These are phyloP conservation scores for Lutjanus campechanus DNA, from an alignment of 2,797 vertebrate genomes.

Conservation along the genomic window DNA sequence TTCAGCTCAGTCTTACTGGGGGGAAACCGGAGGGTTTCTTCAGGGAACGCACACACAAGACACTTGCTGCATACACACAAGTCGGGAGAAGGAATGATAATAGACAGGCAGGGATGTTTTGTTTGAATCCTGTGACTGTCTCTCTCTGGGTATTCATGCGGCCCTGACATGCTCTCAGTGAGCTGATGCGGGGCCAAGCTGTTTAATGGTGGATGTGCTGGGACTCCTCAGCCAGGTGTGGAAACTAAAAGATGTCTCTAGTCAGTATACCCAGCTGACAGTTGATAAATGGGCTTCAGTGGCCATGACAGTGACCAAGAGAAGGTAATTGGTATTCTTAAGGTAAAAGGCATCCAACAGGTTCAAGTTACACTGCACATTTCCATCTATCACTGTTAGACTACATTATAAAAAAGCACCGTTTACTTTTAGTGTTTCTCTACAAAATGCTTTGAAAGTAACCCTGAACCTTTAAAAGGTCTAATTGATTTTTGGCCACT, in stretches of 20 bases:
- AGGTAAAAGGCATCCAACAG: neutral
- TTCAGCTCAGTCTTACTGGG: conserved; percentile 32
- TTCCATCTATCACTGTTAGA: neutral
- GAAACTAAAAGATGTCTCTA: conserved; percentile 39
- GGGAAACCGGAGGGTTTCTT: conserved; percentile 38
- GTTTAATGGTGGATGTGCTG: conserved; percentile 45
- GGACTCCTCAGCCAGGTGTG: conserved; percentile 47
- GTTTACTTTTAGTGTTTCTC: neutral
- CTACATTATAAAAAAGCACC: neutral
- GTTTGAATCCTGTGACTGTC: conserved; percentile 43
- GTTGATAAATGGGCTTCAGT: conserved; percentile 48
- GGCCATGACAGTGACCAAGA: conserved; percentile 31
- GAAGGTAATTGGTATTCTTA: conserved; percentile 6
- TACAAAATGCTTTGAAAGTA: neutral
- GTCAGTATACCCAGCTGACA: conserved; percentile 34
- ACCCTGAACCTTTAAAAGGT: neutral
- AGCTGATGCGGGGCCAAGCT: conserved; percentile 41
- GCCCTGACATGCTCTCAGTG: conserved; percentile 44
- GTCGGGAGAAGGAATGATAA: conserved; percentile 31
- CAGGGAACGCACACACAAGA: conserved; percentile 16
- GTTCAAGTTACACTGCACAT: conserved; percentile 12
- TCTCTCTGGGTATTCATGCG: conserved; percentile 30
- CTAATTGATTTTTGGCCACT: neutral
- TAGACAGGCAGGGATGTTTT: conserved; percentile 43
- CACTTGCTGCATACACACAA: conserved; percentile 14